Conservation (phyloP, 2,113 vertebrate genomes). For the Chiloscyllium plagiosum region DNA sequence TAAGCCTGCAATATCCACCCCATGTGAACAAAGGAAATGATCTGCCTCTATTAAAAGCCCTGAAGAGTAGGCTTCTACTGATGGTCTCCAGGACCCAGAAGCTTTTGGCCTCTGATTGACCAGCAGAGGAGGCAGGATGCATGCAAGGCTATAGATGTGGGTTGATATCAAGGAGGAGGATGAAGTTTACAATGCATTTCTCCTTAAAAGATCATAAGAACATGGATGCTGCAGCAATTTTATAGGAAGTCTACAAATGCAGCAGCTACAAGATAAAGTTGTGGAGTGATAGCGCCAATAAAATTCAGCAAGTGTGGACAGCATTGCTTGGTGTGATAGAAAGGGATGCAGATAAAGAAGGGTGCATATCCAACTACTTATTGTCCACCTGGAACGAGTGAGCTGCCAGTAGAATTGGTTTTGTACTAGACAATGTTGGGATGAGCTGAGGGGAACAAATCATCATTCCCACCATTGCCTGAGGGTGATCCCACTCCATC, state of each 20-base stretch:
- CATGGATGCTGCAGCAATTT: neutral
- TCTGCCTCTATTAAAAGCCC: too few relatives aligned
- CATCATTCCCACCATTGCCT: neutral
- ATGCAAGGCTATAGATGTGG: neutral
- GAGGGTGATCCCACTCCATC: neutral
- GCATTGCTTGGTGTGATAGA: neutral
- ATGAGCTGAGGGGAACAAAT: neutral
- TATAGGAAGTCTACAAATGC: neutral
- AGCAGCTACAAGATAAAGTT: neutral
- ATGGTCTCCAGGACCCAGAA: too few relatives aligned
- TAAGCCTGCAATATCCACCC: too few relatives aligned
- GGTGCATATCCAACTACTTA: neutral
- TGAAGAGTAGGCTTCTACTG: too few relatives aligned
- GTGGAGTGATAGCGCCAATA: neutral
- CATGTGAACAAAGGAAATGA: too few relatives aligned
- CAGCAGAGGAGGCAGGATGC: too few relatives aligned
- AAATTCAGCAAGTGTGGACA: neutral
- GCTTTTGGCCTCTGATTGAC: too few relatives aligned
- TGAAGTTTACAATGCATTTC: neutral
- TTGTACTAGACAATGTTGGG: neutral
- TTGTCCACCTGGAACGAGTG: neutral
- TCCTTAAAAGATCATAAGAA: neutral
- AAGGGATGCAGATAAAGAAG: neutral
- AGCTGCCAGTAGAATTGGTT: neutral
- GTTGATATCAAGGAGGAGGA: too few relatives aligned